phyloP scores from a whole-genome alignment of 2,113 vertebrate genomes.

The Dryoscopus gambensis region DNA sequence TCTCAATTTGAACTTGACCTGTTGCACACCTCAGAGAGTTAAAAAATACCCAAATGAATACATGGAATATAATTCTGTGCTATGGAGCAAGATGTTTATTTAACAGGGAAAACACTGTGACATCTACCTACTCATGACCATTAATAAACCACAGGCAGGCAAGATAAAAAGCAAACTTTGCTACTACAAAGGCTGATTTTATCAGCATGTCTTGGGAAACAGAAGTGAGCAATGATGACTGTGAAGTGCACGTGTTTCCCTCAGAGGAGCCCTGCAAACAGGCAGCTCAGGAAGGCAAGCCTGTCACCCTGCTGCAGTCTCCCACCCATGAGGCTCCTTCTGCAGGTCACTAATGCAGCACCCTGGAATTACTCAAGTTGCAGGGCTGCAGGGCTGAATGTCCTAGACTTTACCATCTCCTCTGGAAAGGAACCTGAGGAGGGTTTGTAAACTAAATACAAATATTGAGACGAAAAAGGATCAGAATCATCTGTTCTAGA shows the following conservation, averaged over 20 bases:
- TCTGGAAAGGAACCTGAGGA: neutral
- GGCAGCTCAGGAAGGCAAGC: neutral
- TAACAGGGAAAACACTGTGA: neutral
- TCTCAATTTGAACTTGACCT: neutral
- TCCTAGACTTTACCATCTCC: neutral
- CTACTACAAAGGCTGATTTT: neutral
- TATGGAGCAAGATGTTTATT: neutral
- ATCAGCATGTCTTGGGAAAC: neutral
- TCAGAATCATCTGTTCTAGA: neutral
- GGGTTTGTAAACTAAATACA: neutral
- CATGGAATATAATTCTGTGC: neutral
- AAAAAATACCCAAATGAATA: neutral
- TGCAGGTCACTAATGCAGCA: neutral
- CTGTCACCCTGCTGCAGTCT: neutral
- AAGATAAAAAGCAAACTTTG: neutral
- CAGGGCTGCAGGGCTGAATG: neutral
- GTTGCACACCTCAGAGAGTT: neutral
- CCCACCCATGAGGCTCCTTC: neutral
- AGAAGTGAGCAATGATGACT: neutral
- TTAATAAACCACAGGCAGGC: neutral
- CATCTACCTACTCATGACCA: neutral
- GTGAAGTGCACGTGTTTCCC: neutral
- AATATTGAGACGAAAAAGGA: neutral
- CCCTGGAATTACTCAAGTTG: neutral
- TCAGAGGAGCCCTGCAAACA: neutral